Conservation (phyloP, 2,113 vertebrate genomes). For the Stegastes partitus region DNA sequence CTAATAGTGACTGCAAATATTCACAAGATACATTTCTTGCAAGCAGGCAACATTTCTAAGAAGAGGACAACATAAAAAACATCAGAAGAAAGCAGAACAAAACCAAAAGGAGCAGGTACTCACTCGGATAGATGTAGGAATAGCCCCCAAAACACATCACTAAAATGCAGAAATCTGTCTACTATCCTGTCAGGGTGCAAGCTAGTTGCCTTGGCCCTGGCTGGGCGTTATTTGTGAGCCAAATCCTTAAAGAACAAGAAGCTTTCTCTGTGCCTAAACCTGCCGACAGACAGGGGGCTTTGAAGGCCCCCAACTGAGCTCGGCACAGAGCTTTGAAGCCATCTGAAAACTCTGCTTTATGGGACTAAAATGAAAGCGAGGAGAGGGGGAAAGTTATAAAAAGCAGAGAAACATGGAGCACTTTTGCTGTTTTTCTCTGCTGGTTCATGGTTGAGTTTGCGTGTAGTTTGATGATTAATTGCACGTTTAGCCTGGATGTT, state of each 20-base stretch:
- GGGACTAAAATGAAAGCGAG: conserved; percentile 75
- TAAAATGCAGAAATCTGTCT: conserved; percentile 66
- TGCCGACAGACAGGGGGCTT: conserved; percentile 87
- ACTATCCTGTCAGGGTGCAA: conserved; percentile 74
- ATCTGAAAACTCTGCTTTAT: conserved; percentile 83
- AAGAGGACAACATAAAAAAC: conserved; percentile 42
- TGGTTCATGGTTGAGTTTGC: conserved; percentile 37
- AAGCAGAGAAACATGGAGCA: conserved; percentile 62
- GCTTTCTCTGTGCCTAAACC: conserved; percentile 87
- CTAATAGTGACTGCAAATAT: conserved; percentile 5
- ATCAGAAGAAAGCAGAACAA: conserved; percentile 44
- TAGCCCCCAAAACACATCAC: conserved; percentile 66
- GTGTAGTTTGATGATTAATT: conserved; percentile 44
- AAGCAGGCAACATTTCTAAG: conserved; percentile 33
- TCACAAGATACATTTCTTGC: conserved; percentile 8
- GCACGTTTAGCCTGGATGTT: neutral
- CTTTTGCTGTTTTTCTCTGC: conserved; percentile 56
- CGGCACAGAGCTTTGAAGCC: conserved; percentile 86
- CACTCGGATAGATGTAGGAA: conserved; percentile 70
- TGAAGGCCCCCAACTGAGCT: conserved; percentile 89
- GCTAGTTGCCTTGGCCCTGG: conserved; percentile 78
- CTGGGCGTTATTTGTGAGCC: conserved; percentile 86
- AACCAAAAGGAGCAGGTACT: conserved; percentile 68
- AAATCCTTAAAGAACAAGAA: conserved; percentile 87
- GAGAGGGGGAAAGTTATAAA: conserved; percentile 75